Base-by-base conservation (phyloP, 2,888 invertebrate species). In the Morpho achilles region DNA sequence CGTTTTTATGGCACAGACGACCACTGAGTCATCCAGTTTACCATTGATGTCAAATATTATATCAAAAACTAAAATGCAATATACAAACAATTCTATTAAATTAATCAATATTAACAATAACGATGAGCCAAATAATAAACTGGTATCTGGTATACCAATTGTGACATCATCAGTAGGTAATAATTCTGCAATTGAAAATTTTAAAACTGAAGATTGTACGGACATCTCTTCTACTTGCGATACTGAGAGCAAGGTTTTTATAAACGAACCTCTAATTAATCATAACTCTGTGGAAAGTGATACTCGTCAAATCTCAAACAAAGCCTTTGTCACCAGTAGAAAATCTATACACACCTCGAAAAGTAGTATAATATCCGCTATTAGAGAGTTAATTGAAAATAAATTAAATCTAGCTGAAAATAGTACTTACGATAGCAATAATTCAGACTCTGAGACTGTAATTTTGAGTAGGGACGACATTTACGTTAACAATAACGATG, bases 1-100 rank as follows among this genome's bases (percentile, higher is more conserved):
- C 56, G 67, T 80, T 7, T 78, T 71, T 58, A 69, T 79, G 64
- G 73, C 79, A 7, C 78, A 81, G 60, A 50, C 79, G 8, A 72
- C 72, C 50, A 63, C 64, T 8, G 81, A 77, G 39, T 74, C 66
- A 56, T 55, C 68, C 4, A 62, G 66, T 39, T 49, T 72, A 49
- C 70, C 71, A 60, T 64, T 74, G 46, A 57, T 69, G 7, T 41
- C 62, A 10, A 70, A 68, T 46, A 69, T 60, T 43, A 41, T 70
- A 52, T 69, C 75, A 2, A 75, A 72, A 62, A 66, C 50, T 7
- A 59, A 61, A 39, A 45, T 44, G 7, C 42, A 44, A 45, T 7
- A 40, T 43, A n/a, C 41, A n/a, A 63, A 68, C 7, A 57, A 57
- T 42, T 16, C 56, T 9, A 8, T 52, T 5, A 53, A 55, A 32